These are phyloP conservation scores for Trachelipus rathkii DNA, from an alignment of 1,140 invertebrate species.

Conservation along the genomic window DNA sequence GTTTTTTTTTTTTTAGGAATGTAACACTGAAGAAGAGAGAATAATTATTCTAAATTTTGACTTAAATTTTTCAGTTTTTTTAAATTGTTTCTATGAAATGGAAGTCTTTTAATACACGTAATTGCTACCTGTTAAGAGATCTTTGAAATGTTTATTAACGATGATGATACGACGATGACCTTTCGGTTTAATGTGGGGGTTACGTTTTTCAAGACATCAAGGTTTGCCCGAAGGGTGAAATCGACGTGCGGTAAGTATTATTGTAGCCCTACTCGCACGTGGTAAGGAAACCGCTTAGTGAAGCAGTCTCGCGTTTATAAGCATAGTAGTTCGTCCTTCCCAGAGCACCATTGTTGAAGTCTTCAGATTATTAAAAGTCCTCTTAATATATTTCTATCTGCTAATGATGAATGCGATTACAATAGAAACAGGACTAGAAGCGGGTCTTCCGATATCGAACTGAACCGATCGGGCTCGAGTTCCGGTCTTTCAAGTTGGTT, in stretches of 20 bases:
- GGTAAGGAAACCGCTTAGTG: not conserved
- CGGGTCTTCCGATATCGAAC: slow-evolving; percentile 6
- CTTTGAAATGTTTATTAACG: too few species aligned
- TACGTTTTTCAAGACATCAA: slow-evolving; percentile 22
- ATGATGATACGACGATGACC: slow-evolving; percentile 12
- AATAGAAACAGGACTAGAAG: not conserved
- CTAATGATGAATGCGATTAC: not conserved
- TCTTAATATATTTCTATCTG: not conserved
- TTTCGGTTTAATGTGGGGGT: slow-evolving; percentile 17
- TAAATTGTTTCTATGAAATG: too few species aligned
- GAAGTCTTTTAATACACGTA: too few species aligned
- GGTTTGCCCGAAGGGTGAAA: slow-evolving; percentile 8
- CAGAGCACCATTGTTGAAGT: slow-evolving; percentile 11
- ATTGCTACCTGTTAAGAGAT: too few species aligned
- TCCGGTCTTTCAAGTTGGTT: not conserved
- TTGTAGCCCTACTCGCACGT: not conserved
- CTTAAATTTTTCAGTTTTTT: too few species aligned
- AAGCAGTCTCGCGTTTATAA: not conserved
- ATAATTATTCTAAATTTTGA: too few species aligned
- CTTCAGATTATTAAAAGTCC: not conserved
- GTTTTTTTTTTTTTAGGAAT: too few species aligned
- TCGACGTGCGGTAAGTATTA: not conserved
- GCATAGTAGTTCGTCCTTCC: not conserved
- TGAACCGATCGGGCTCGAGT: not conserved
- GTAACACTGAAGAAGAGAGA: too few species aligned